phyloP scores from a whole-genome alignment of 1,140 invertebrate species.

The Brachionus rotundiformis region DNA sequence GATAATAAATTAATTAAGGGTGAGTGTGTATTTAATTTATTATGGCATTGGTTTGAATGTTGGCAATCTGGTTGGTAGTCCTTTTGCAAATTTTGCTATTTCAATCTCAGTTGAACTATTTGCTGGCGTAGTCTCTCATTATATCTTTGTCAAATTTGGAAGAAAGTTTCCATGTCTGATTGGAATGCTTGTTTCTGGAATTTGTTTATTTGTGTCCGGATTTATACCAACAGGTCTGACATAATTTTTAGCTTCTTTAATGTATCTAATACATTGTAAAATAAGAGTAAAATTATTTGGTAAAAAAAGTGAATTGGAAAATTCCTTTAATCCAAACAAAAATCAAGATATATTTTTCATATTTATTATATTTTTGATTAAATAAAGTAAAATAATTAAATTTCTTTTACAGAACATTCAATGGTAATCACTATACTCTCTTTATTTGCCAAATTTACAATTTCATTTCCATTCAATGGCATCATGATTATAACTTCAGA shows the following conservation, averaged over 20 bases:
- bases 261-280: too few relatives aligned
- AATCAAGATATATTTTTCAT: too few relatives aligned
- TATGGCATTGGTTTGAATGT: neutral
- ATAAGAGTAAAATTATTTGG: too few relatives aligned
- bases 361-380: too few relatives aligned
- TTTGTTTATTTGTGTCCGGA: neutral
- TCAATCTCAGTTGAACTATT: neutral
- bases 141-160: neutral
- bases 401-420: neutral
- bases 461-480: neutral
- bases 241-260: too few relatives aligned
- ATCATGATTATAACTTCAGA: conserved; percentile 1
- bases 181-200: neutral
- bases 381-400: too few relatives aligned
- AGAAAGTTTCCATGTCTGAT: neutral
- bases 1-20: neutral
- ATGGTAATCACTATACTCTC: neutral
- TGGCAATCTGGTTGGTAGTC: neutral
- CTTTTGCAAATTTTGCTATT: neutral
- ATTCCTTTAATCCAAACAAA: too few relatives aligned
- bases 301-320: too few relatives aligned
- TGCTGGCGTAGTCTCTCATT: neutral
- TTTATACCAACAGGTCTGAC: neutral
- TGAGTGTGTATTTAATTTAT: neutral
- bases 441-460: conserved; percentile 25